Evolutionary conservation across 2,113 vertebrate species (phyloP), one percentile per base, ranked within the genome.

Genomic region (Epinephelus fuscoguttatus): DNA sequence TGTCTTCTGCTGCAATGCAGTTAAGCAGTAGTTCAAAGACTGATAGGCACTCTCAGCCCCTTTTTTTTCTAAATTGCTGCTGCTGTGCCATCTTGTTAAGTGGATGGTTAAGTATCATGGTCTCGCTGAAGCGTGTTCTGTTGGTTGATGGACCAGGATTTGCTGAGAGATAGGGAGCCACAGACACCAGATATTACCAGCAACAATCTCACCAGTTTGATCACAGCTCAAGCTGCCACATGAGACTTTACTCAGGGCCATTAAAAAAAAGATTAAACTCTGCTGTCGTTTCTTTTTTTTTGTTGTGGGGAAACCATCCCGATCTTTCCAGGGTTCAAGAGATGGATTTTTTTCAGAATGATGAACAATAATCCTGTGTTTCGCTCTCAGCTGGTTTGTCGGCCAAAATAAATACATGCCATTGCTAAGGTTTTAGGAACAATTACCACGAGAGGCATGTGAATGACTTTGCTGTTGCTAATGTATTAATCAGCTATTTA

Each of bases 71-170:
- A 78, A 84, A 91, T 82, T 86, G 59, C 84, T 78, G 78, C 89
- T 80, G 87, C 91, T 80, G 67, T 87, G 82, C 87, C 77, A 87
- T 89, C 85, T 82, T 79, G 83, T 93, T 91, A 92, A 93, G 91
- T 92, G 84, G 82, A 87, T 82, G 78, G 88, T 89, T 93, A 89
- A 89, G 88, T 88, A 82, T 78, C 82, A 70, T 68, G 82, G 78
- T 74, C 75, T 88, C 15, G 0, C 60, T 83, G 69, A 90, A 84
- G 71, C 67, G 27, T 82, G 78, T 81, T 89, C 85, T 82, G 83
- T 78, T 75, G 84, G 79, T 75, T 86, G 86, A 91, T 88, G 78
- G 80, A 83, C 70, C 60, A 77, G 85, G 69, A 71, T 88, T 84
- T 59, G 66, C 55, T 57, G 75, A 81, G 49, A 77, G 78, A 89